Evolutionary conservation across 2,888 invertebrate genomes (phyloP), one percentile per base, ranked within the genome.

Genomic region (Ectemnius cavifrons): DNA sequence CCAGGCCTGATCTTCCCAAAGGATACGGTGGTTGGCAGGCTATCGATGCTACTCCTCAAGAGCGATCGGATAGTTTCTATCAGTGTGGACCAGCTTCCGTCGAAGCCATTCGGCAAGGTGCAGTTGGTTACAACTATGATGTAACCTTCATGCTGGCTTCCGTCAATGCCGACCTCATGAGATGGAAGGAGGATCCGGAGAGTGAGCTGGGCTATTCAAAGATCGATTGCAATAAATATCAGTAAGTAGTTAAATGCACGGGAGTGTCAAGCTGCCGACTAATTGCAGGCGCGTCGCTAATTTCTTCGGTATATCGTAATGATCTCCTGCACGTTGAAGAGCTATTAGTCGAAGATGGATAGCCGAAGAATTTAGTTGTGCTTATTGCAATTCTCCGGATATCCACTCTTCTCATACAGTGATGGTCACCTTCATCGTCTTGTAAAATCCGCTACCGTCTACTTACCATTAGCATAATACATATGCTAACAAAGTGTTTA

Each of bases 1-100:
- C 95, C 0, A 92, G 97, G 71, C 95, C 95, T 6, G 97, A 97
- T 89, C 92, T 95, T 37, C 94, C 94, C 0, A 92, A 93, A 78
- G 94, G 96, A 13, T 96, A 95, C 87, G 96, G 96, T 0, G 97
- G 97, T n/a, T 97, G 97, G 97, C 97, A 97, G 91, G 96, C 95
- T 0, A 93, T 97, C 60, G 97, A 97, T 87, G 94, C 96, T 0
- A 97, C 97, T 0, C 97, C 97, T 0, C 97, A 97, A 89, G 96
- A 97, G 89, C 93, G 92, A 0, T 96, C 96, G 4, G 93, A 94
- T 49, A 94, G 94, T 0, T 86, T 94, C 73, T 96, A 93, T 91
- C 95, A 95, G 77, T 96, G 96, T 84, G 97, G 97, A 0, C 97
- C 97, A 8, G 94, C 96, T 0, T 94, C 97, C 0, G 88, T 96